phyloP scores from a whole-genome alignment of 2,113 vertebrate species.

The Corythornis vintsioides region DNA sequence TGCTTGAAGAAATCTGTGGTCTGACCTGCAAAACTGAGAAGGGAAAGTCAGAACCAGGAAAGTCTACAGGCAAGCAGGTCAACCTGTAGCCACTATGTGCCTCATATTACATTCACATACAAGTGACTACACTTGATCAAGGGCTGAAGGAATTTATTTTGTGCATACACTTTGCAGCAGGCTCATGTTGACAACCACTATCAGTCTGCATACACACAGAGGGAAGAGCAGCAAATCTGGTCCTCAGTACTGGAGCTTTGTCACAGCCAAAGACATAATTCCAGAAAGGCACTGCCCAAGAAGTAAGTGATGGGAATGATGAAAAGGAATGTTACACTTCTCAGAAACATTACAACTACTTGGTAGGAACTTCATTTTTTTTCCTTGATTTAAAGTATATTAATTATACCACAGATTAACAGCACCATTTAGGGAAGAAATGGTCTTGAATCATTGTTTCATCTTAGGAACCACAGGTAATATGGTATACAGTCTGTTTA shows the following conservation, averaged over 20 bases:
- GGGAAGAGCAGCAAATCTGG: not conserved
- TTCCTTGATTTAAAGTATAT: slow-evolving; percentile 15
- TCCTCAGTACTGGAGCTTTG: not conserved
- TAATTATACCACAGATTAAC: slow-evolving; percentile 64
- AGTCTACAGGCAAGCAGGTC: not conserved
- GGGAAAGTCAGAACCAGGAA: not conserved
- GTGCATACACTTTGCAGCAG: not conserved
- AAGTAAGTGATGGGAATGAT: not conserved
- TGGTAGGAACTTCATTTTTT: slow-evolving; percentile 31
- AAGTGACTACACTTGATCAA: not conserved
- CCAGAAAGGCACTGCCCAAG: not conserved
- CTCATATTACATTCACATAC: not conserved
- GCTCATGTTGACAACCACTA: not conserved
- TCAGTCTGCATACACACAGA: not conserved
- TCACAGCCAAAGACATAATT: not conserved
- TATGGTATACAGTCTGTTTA: slow-evolving; percentile 62
- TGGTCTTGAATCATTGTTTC: slow-evolving; percentile 48
- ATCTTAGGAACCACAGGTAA: slow-evolving; percentile 68
- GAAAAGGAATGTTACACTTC: not conserved
- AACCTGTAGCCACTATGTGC: not conserved
- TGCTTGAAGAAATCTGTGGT: not conserved
- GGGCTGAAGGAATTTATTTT: not conserved
- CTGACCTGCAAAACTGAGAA: not conserved
- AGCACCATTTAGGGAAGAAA: slow-evolving; percentile 46
- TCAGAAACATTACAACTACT: slow-evolving; percentile 6